Conservation (phyloP, 2,113 vertebrate species). For the Entosphenus tridentatus region DNA sequence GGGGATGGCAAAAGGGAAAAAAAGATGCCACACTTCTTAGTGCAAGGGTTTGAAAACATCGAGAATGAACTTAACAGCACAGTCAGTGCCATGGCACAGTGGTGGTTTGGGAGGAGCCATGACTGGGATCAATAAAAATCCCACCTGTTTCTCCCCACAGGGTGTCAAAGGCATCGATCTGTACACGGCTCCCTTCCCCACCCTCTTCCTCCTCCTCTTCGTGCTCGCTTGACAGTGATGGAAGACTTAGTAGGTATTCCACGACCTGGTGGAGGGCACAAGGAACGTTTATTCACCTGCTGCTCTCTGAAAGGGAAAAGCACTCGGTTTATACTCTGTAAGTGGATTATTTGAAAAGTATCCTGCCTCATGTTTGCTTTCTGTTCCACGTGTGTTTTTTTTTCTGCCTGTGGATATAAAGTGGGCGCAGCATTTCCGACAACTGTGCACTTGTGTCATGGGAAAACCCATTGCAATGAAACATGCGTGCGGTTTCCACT, state of each 20-base stretch:
- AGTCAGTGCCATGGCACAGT: background rate
- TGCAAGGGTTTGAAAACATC: background rate
- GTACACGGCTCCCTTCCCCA: slow-evolving; percentile 72
- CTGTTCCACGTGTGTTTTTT: no score
- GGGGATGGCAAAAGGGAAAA: background rate
- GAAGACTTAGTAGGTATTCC: slow-evolving; percentile 86
- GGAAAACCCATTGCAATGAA: background rate
- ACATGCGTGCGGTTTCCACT: no score
- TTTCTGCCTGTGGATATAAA: no score
- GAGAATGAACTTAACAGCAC: background rate
- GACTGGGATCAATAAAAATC: slow-evolving; percentile 2
- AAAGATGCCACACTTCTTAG: background rate
- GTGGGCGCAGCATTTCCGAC: no score
- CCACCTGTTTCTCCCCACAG: slow-evolving; percentile 96
- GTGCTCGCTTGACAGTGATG: slow-evolving; percentile 12
- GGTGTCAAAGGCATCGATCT: slow-evolving; percentile 93
- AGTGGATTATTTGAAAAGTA: no score
- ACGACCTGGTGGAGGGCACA: slow-evolving; percentile 42
- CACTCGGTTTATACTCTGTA: background rate
- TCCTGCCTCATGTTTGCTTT: no score
- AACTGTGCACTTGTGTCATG: no score
- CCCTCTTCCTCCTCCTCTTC: slow-evolving; percentile 34
- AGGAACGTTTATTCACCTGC: background rate
- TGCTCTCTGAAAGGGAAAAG: background rate
- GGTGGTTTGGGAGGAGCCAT: background rate